phyloP scores from a whole-genome alignment of 2,113 vertebrate species.

The Brachionichthys hirsutus region DNA sequence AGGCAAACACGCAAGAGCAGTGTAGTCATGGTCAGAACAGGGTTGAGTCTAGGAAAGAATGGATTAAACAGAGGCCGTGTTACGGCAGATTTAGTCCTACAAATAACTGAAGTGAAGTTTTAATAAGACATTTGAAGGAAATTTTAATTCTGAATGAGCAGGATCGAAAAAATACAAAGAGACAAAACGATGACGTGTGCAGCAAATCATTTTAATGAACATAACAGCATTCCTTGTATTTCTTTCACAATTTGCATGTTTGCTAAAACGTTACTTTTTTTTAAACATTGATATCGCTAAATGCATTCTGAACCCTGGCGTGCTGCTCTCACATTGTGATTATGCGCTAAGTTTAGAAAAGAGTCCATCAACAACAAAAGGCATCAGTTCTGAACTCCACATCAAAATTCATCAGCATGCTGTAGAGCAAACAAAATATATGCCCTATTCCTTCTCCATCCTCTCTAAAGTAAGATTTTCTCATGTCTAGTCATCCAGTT shows the following conservation, averaged over 20 bases:
- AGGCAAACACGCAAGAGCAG: slow-evolving; percentile 53
- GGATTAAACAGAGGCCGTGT: too few species aligned
- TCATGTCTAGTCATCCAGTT: slow-evolving; percentile 55
- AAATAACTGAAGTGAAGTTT: not conserved
- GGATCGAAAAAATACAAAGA: not conserved
- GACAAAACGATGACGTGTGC: slow-evolving; percentile 23
- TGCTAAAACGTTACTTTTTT: slow-evolving; percentile 41
- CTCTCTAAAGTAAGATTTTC: slow-evolving; percentile 63
- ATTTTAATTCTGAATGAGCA: too few species aligned
- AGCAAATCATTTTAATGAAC: slow-evolving; percentile 64
- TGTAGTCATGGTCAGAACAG: slow-evolving; percentile 21
- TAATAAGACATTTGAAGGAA: not conserved
- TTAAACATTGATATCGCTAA: slow-evolving; percentile 49
- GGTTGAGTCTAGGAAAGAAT: slow-evolving; percentile 8
- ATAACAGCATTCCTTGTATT: slow-evolving; percentile 60
- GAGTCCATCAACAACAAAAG: slow-evolving; percentile 53
- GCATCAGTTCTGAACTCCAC: slow-evolving; percentile 51
- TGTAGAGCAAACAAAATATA: slow-evolving; percentile 68
- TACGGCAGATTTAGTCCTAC: too few species aligned
- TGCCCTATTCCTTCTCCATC: slow-evolving; percentile 62
- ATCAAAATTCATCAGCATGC: slow-evolving; percentile 69
- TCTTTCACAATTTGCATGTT: slow-evolving; percentile 24
- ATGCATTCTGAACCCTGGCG: slow-evolving; percentile 46
- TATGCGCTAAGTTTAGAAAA: slow-evolving; percentile 44
- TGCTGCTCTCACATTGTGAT: slow-evolving; percentile 50